These are phyloP conservation scores for Pemphredon lugubris DNA, from an alignment of 2,888 invertebrate species.

Conservation along the genomic window DNA sequence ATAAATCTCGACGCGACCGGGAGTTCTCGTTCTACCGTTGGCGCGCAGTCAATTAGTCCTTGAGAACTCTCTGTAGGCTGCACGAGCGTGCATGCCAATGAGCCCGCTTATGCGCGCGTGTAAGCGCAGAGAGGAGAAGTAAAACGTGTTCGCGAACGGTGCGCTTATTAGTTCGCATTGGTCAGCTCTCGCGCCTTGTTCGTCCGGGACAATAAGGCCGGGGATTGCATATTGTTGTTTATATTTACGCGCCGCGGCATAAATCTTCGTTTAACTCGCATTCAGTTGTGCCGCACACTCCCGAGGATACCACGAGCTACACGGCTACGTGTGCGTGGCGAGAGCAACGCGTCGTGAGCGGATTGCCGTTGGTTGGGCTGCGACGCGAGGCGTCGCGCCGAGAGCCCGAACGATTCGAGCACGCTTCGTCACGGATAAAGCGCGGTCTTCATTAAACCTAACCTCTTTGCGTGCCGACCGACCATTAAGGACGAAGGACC, in stretches of 20 bases:
- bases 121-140: slow-evolving; percentile 1
- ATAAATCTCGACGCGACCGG: background rate
- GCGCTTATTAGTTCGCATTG: slow-evolving; percentile 75
- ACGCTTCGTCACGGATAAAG: slow-evolving; percentile 78
- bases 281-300: slow-evolving; percentile 66
- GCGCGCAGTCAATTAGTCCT: slow-evolving; percentile 1
- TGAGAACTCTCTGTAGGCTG: background rate
- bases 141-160: slow-evolving; percentile 43
- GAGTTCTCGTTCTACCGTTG: background rate
- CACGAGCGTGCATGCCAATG: slow-evolving; percentile 11
- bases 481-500: slow-evolving; percentile 73
- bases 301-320: slow-evolving; percentile 11
- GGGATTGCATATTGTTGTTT: slow-evolving; percentile 80
- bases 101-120: background rate
- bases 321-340: too few relatives aligned
- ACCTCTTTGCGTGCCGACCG: slow-evolving; percentile 76
- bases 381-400: slow-evolving; percentile 15
- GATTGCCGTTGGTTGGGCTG: too few relatives aligned
- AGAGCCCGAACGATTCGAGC: slow-evolving; percentile 6
- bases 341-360: too few relatives aligned
- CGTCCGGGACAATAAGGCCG: slow-evolving; percentile 74
- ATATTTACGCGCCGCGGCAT: slow-evolving; percentile 78
- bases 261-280: slow-evolving; percentile 80
- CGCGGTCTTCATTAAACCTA: slow-evolving; percentile 78
- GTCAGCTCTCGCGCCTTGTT: slow-evolving; percentile 60